Percentiles rank a stretch among this genome's conserved stretches.
phyloP scores from a whole-genome alignment of 2,888 invertebrate genomes.

The Drosophila mettleri region DNA sequence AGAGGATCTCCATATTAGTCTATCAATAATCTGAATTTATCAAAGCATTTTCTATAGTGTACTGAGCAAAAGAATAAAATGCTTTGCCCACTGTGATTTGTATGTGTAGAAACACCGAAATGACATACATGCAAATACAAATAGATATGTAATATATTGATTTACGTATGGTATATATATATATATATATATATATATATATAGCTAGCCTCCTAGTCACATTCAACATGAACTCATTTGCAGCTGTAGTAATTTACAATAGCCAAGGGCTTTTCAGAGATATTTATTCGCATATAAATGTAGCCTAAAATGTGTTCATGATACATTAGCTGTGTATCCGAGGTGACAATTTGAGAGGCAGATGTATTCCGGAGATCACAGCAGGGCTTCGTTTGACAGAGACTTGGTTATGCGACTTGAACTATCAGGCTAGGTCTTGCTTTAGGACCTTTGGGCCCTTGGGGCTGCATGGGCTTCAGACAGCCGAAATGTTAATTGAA shows the following conservation, averaged over 20 bases:
- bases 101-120: constrained; percentile 30
- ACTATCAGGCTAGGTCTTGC: constrained; percentile 5
- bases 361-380: constrained; percentile 16
- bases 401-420: constrained; percentile 27
- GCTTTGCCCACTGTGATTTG: constrained; percentile 31
- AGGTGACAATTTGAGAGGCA: constrained; percentile 17
- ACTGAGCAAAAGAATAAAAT: too few species aligned
- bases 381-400: constrained; percentile 1
- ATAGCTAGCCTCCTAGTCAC: constrained; percentile 40
- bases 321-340: constrained; percentile 11
- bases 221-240: constrained; percentile 46
- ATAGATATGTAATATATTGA: constrained; percentile 30
- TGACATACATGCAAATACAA: constrained; percentile 46
- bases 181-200: constrained; percentile 28
- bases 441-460: constrained; percentile 10
- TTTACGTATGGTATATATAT: not conserved
- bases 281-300: constrained; percentile 66
- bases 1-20: too few species aligned
- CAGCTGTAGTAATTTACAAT: constrained; percentile 14
- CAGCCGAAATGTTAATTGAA: constrained; percentile 62
- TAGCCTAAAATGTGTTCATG: constrained; percentile 18
- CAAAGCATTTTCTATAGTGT: not conserved
- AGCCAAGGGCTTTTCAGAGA: constrained; percentile 48
- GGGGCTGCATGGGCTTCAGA: constrained; percentile 7
- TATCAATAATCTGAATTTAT: not conserved